phyloP scores from a whole-genome alignment of 2,888 invertebrate species.

The Danaus chrysippus region DNA sequence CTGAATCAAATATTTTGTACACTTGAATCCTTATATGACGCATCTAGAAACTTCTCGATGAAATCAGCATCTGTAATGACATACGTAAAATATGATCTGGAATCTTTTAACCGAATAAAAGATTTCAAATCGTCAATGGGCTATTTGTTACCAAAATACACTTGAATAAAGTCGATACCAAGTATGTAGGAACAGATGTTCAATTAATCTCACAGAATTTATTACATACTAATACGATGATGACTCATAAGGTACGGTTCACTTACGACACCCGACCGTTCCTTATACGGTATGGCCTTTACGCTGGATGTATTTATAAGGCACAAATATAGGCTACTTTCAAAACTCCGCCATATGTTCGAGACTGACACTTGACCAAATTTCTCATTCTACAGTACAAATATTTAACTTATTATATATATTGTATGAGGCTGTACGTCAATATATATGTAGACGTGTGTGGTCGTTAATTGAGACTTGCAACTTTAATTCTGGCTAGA shows the following conservation, averaged over 20 bases:
- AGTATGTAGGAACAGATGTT: constrained; percentile 60
- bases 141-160: neutral
- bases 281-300: constrained; percentile 74
- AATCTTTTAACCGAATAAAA: no score
- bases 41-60: neutral
- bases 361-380: constrained; percentile 67
- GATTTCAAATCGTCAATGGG: no score
- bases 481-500: no score
- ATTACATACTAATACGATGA: constrained; percentile 66
- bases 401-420: neutral
- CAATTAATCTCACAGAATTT: constrained; percentile 61
- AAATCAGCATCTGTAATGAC: neutral
- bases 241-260: constrained; percentile 68
- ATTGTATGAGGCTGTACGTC: neutral
- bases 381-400: constrained; percentile 50
- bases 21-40: constrained; percentile 8
- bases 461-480: neutral
- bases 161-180: constrained; percentile 1
- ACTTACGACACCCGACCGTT: constrained; percentile 59
- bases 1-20: constrained; percentile 9
- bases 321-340: constrained; percentile 70
- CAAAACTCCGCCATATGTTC: constrained; percentile 73
- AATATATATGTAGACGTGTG: neutral
- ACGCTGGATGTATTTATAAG: constrained; percentile 70
- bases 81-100: neutral